Base-by-base conservation (phyloP, 1,140 invertebrate species). In the Heterodera schachtii region DNA sequence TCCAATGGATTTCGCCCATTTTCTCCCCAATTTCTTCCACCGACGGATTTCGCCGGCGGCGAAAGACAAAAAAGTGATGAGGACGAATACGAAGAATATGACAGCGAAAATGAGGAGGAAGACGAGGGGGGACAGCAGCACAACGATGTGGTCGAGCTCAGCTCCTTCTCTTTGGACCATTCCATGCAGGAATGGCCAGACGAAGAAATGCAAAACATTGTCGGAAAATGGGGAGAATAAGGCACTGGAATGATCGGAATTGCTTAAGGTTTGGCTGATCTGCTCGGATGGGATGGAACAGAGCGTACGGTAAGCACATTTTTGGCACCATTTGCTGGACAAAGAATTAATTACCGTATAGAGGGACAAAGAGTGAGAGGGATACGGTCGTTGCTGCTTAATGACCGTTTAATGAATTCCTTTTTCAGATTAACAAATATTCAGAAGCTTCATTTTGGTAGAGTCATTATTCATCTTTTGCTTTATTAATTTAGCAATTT, bases 121-220 rank as follows among this genome's bases (percentile, higher is more conserved):
- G 73, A 13, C 21, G 8, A 9, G n/a, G 31, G 73, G 46, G n/a
- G 57, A n/a, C 19, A 31, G 73, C 19, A 46, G 49, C 57, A 47
- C 44, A 41, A 41, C 19, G 69, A 11, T 46, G 31, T 13, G 8
- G 41, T 78, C 16, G 64, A 7, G 19, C 47, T 78, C 4, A 78
- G 77, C 46, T 47, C n/a, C n/a, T 74, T 80, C 64, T 80, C 79
- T 11, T 46, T 80, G 75, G 49, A 79, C 16, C 52, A 77, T 44
- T 75, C 71, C n/a, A 66, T 77, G 21, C 70, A 74, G 5, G 64
- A 57, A 21, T 73, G 69, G 64, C 49, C 75, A 11, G 80, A 76
- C 11, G 70, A 64, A 16, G 80, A 81, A 78, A 49, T 81, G 57
- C 64, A 57, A 21, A 75, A 66, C 71, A 78, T 78, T 21, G 73